Conservation (phyloP, 2,797 vertebrate genomes). For the Ateles fusciceps region DNA sequence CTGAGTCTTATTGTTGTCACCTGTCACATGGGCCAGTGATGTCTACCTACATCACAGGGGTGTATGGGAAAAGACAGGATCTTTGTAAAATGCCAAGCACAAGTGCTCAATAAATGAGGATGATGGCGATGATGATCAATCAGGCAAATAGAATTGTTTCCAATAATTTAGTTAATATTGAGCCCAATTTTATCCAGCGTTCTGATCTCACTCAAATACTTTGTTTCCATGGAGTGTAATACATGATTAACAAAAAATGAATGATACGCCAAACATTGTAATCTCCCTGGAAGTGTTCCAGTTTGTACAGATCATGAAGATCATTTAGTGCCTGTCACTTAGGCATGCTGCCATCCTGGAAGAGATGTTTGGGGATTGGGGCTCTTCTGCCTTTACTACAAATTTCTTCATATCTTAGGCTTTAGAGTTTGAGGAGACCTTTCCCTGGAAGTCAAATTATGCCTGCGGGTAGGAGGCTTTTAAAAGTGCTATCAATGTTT, state of each 20-base stretch:
- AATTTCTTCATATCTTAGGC: not conserved
- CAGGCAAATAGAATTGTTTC: not conserved
- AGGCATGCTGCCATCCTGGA: not conserved
- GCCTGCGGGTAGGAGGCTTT: not conserved
- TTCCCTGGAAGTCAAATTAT: not conserved
- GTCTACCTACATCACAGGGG: not conserved
- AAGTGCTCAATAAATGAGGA: not conserved
- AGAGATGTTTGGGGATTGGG: not conserved
- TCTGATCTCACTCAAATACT: not conserved
- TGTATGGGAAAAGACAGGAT: not conserved
- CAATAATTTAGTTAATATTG: not conserved
- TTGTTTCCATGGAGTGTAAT: not conserved
- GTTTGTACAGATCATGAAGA: not conserved
- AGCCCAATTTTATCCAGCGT: not conserved
- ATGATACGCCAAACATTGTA: fast-evolving
- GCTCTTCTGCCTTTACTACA: not conserved
- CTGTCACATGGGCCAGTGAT: fast-evolving
- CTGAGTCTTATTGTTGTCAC: not conserved
- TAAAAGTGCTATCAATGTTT: not conserved
- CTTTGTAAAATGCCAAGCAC: not conserved
- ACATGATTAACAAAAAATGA: not conserved
- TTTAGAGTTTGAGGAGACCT: not conserved
- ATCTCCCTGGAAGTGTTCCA: not conserved
- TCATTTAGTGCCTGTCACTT: not conserved
- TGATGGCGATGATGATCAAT: not conserved